Conservation (phyloP, 2,888 invertebrate genomes). For the Nomada hirtipes region DNA sequence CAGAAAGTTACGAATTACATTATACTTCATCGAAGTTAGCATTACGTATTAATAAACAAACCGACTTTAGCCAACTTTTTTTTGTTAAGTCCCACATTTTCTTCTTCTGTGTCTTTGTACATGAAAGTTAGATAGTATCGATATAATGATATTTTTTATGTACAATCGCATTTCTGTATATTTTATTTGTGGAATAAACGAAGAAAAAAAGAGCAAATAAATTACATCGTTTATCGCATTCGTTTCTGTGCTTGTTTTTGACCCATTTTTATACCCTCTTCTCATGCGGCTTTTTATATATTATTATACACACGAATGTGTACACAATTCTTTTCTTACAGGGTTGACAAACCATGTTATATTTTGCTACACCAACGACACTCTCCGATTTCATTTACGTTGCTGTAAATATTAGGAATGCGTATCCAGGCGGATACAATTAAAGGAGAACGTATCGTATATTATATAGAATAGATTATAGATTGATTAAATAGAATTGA, state of each 20-base stretch:
- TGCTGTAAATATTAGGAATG: conserved; percentile 60
- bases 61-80: conserved; percentile 27
- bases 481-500: conserved; percentile 25
- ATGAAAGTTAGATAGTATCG: conserved; percentile 55
- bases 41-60: conserved; percentile 28
- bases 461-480: conserved; percentile 48
- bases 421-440: conserved; percentile 36
- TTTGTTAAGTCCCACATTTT: conserved; percentile 28
- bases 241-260: conserved; percentile 81
- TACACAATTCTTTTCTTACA: conserved; percentile 59
- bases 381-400: conserved; percentile 56
- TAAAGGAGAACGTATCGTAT: conserved; percentile 39
- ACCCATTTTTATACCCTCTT: conserved; percentile 75
- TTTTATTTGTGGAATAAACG: conserved; percentile 80
- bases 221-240: conserved; percentile 71
- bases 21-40: conserved; percentile 33
- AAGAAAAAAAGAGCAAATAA: conserved; percentile 64
- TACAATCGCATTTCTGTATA: conserved; percentile 77
- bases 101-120: conserved; percentile 62
- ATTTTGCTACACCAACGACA: conserved; percentile 59
- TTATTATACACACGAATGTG: conserved; percentile 66
- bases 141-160: conserved; percentile 72
- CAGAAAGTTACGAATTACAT: conserved; percentile 32
- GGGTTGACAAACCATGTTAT: conserved; percentile 55
- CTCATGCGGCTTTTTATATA: conserved; percentile 76